Conservation (phyloP, 2,797 vertebrate species). For the Poecile montanus region DNA sequence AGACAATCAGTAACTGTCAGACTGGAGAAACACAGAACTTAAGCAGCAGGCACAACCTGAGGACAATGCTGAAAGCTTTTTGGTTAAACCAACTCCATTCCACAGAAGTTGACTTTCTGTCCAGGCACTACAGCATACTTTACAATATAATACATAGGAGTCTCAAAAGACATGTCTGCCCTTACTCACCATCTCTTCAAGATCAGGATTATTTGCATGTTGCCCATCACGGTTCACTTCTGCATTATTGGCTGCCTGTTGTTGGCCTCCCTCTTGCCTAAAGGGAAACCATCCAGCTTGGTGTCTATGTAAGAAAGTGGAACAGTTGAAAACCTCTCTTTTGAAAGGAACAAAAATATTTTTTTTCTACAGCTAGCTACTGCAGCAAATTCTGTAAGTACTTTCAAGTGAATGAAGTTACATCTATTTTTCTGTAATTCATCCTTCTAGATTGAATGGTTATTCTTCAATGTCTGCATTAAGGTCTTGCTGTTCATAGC, state of each 20-base stretch:
- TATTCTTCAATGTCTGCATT: background rate
- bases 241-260: conserved; percentile 78
- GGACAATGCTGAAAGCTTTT: background rate
- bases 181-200: conserved; percentile 89
- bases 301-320: conserved; percentile 78
- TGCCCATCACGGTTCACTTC: conserved; percentile 82
- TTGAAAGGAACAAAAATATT: background rate
- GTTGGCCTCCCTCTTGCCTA: conserved; percentile 87
- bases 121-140: background rate
- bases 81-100: background rate
- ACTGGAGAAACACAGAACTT: background rate
- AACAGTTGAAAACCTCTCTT: conserved; percentile 37
- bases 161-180: background rate
- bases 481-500: background rate
- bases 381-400: background rate
- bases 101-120: background rate
- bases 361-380: background rate
- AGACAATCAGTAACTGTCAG: background rate
- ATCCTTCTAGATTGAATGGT: background rate
- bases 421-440: background rate
- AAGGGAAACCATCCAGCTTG: conserved; percentile 96
- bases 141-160: background rate
- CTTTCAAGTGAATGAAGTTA: background rate
- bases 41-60: background rate
- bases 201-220: conserved; percentile 82